These are phyloP conservation scores for Calypte anna DNA, from an alignment of 2,113 vertebrate genomes.

Conservation along the genomic window DNA sequence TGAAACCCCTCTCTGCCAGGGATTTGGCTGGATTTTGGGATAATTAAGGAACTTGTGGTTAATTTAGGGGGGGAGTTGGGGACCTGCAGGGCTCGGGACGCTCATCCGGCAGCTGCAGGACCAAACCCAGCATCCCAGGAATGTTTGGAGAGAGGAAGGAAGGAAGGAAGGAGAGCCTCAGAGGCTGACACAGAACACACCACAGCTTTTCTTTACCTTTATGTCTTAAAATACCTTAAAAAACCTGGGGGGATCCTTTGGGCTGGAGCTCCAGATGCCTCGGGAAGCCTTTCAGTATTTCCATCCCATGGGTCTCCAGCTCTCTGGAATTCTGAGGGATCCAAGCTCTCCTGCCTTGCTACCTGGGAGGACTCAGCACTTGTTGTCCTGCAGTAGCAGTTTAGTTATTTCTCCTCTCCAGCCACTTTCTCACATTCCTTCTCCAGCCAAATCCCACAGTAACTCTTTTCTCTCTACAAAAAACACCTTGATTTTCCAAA, in stretches of 20 bases:
- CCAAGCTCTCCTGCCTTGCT: fast-evolving
- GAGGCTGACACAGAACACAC: background rate
- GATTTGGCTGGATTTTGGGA: background rate
- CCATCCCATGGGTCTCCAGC: fast-evolving
- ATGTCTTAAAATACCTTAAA: background rate
- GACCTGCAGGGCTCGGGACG: background rate
- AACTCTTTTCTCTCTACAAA: background rate
- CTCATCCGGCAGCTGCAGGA: background rate
- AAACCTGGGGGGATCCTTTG: background rate
- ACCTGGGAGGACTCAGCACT: background rate
- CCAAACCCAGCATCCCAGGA: background rate
- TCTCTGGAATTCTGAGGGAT: fast-evolving
- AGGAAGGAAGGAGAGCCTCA: background rate
- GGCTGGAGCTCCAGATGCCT: background rate
- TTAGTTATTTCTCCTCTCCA: background rate
- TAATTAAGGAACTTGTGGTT: background rate
- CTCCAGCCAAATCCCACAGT: background rate
- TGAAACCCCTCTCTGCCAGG: background rate
- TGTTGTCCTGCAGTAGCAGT: background rate
- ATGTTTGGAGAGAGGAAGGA: background rate
- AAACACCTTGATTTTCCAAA: fast-evolving
- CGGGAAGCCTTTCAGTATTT: background rate
- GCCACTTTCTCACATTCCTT: background rate
- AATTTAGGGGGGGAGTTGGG: background rate
- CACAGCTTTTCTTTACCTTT: background rate